Percentiles rank a stretch among this genome's conserved stretches.
phyloP scores from a whole-genome alignment of 2,888 invertebrate genomes.

The Latheticus oryzae region DNA sequence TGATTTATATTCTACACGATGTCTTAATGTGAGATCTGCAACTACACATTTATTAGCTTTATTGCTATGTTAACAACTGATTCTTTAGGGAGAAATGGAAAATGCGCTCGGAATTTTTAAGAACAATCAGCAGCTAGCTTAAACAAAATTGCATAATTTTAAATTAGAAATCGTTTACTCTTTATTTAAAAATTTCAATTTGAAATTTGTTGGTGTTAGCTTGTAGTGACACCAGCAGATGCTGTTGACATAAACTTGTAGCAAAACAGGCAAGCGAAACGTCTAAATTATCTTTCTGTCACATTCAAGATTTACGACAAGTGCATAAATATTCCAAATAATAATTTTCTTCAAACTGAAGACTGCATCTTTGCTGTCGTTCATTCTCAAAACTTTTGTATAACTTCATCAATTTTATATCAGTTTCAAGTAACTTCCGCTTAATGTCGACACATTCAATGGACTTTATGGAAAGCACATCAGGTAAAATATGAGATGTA shows the following conservation, averaged over 20 bases:
- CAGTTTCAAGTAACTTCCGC: constrained; percentile 19
- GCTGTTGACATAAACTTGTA: constrained; percentile 33
- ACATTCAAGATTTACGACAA: constrained; percentile 37
- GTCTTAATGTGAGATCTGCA: constrained; percentile 8
- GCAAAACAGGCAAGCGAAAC: constrained; percentile 27
- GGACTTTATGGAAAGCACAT: neutral
- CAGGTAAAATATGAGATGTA: constrained; percentile 3
- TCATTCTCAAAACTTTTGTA: constrained; percentile 16
- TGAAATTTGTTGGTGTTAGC: constrained; percentile 15
- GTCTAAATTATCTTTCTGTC: constrained; percentile 38
- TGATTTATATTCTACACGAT: constrained; percentile 20
- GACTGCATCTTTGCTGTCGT: neutral
- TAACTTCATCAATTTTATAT: constrained; percentile 23
- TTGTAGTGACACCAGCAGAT: constrained; percentile 23
- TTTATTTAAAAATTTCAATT: constrained; percentile 28
- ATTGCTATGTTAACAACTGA: constrained; percentile 10
- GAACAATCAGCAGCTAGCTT: too few relatives aligned
- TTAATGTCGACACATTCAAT: constrained; percentile 3
- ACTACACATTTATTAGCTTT: constrained; percentile 24
- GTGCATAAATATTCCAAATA: constrained; percentile 17
- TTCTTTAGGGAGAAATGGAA: constrained; percentile 5
- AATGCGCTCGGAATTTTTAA: constrained; percentile 12
- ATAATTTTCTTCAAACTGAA: constrained; percentile 9
- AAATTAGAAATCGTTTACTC: too few relatives aligned
- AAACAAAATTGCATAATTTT: too few relatives aligned